Base-by-base conservation (phyloP, 1,140 invertebrate species). In the Neodiprion pinetum region DNA sequence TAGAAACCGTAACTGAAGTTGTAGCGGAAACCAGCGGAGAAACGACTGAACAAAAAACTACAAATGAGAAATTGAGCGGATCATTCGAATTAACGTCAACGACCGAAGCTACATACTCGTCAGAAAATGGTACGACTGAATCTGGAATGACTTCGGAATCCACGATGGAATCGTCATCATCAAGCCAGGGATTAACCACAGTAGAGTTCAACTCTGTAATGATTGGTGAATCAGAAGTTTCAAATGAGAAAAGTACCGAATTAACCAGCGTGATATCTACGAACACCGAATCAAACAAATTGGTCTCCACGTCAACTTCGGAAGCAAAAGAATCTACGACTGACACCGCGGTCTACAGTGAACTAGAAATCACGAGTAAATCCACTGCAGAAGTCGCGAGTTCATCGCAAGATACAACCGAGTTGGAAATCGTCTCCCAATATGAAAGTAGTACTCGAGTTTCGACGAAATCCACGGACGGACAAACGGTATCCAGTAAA, bases 1-100 rank as follows among this genome's bases (percentile, higher is more conserved):
- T 9, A 48, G 71, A 48, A 12, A 72, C 47, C 48, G 21, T 3
- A 17, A 17, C 28, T 14, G 71, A 72, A 72, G 50, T 14, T 72
- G 61, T 11, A 48, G 3, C 14, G 17, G 12, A 48, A 72, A 72
- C 7, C 17, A 50, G 12, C 9, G 71, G 21, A 14, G n/a, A 9
- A 61, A 61, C 53, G n/a, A 72, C 48, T 50, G 71, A 49, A 50
- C 48, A n/a, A 48, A 48, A 50, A 72, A 50, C 47, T 49, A 72
- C 47, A 49, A 28, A 11, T 11, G 2, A 69, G 21, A 11, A 48
- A 28, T 48, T 70, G 17, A 23, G 49, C 14, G 23, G 10, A 0
- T 48, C 11, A 14, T 28, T 3, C 11, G 67, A 14, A 12, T 40
- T 67, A 14, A 47, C 53, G 1, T 14, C 65, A n/a, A 49, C 65